These are phyloP conservation scores for Turritopsis dohrnii DNA, from an alignment of 30 jellyfish, hydroid and myxozoan genomes.

Conservation along the genomic window DNA sequence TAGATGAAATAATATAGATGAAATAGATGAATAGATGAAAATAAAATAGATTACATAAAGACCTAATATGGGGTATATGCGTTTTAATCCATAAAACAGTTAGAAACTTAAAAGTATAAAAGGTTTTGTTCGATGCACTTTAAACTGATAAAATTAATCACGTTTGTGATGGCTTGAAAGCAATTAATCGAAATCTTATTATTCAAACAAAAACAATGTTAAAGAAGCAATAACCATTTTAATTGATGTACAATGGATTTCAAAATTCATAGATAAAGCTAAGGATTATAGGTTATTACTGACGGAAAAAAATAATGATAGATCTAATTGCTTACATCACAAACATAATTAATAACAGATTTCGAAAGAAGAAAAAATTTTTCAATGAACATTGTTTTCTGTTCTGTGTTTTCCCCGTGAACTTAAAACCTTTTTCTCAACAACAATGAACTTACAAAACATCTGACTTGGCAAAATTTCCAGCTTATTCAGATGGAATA, in stretches of 20 bases:
- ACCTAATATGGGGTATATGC: no score
- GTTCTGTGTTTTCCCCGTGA: no score
- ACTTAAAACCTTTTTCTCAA: neutral
- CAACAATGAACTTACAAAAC: slow-evolving; percentile 28
- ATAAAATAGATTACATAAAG: no score
- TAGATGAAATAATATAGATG: no score
- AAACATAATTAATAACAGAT: neutral
- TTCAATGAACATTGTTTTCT: no score
- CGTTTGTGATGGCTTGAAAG: neutral
- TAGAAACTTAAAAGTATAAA: no score
- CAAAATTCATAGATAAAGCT: neutral
- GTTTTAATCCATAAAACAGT: no score
- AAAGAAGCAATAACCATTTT: neutral
- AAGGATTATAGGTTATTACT: neutral
- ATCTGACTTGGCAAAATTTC: slow-evolving; percentile 37
- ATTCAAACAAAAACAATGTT: neutral
- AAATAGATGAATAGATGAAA: no score
- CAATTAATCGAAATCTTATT: neutral
- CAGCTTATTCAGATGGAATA: neutral
- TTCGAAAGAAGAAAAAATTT: neutral
- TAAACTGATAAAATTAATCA: no score
- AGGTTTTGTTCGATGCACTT: no score
- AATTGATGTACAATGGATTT: neutral
- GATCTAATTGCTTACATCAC: neutral
- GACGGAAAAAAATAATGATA: neutral